Percentiles rank a stretch among this genome's conserved stretches.
phyloP scores from a whole-genome alignment of 2,797 vertebrate species.

The Lemur catta region DNA sequence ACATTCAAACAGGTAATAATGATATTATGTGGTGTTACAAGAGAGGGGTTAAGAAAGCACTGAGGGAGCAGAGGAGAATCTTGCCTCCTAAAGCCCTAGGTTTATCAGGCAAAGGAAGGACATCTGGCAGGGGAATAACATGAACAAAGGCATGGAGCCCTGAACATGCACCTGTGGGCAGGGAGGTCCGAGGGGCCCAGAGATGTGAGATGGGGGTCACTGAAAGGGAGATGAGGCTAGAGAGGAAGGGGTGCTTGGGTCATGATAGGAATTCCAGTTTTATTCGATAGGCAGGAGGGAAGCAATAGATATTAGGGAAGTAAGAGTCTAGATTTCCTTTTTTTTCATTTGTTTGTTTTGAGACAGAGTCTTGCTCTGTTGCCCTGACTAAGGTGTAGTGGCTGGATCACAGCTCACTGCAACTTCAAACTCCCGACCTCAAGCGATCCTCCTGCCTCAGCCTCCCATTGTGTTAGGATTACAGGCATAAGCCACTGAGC shows the following conservation, averaged over 20 bases:
- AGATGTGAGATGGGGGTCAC: accelerated
- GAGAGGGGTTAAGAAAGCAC: too few relatives aligned
- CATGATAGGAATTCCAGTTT: background rate
- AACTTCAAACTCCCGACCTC: background rate
- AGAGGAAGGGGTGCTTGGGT: background rate
- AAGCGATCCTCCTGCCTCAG: background rate
- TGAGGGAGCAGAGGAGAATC: background rate
- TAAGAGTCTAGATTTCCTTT: background rate
- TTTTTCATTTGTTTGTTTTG: background rate
- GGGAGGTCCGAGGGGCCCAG: background rate
- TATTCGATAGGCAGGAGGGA: background rate
- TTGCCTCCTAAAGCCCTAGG: background rate
- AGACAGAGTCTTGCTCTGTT: background rate
- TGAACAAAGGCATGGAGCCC: background rate
- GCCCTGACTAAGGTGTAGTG: background rate
- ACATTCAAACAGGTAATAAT: background rate
- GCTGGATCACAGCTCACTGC: background rate
- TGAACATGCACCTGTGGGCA: background rate
- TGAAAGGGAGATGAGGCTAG: background rate
- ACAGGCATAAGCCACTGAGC: background rate
- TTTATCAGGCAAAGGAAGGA: background rate
- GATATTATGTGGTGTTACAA: background rate
- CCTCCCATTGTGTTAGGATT: background rate
- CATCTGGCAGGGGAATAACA: background rate
- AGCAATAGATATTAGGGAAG: background rate